Evolutionary conservation across 2,113 vertebrate species (phyloP), one percentile per base, ranked within the genome.

Genomic region (Mystacornis crossleyi): DNA sequence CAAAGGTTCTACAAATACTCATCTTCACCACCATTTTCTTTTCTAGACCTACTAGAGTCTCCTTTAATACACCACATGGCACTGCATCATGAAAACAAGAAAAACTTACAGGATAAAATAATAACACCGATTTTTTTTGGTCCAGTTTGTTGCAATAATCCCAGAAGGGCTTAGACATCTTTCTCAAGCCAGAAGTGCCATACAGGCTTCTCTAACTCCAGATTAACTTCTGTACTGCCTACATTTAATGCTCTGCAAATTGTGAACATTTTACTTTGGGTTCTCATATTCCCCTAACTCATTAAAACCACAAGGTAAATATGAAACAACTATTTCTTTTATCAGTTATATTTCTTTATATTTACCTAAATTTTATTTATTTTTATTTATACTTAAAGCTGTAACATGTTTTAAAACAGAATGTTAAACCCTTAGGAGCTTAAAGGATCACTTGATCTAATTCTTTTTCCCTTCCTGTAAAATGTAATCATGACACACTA

Each of bases 401-500:
- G 25, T 31, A 90, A 62, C 4, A 15, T 79, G 31, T 51, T 38
- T 57, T 81, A 91, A 29, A 93, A 66, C 29, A 70, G 14, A 53
- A 81, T 34, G 42, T 54, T 94, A 94, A 95, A 88, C 20, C 81
- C 45, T 50, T 54, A 29, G 42, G 23, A 92, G 79, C 88, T 90
- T 90, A 75, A 86, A 88, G 58, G 58, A 86, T 92, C 33, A 0
- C 62, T 93, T 86, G 31, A 82, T 91, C 43, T 79, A 87, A 81
- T 80, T 85, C 48, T 79, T 85, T 85, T 61, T 25, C 28, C n/a
- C 62, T 23, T 79, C 66, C 62, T 45, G 10, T 60, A 94, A 92
- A 69, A 88, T 54, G 58, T 38, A 94, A 88, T 90, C 90, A 89
- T 50, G 81, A 92, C 81, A 93, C 9, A 36, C 34, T 65, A 88